phyloP scores from a whole-genome alignment of 1,140 invertebrate genomes.

The Andricus grossulariae region DNA sequence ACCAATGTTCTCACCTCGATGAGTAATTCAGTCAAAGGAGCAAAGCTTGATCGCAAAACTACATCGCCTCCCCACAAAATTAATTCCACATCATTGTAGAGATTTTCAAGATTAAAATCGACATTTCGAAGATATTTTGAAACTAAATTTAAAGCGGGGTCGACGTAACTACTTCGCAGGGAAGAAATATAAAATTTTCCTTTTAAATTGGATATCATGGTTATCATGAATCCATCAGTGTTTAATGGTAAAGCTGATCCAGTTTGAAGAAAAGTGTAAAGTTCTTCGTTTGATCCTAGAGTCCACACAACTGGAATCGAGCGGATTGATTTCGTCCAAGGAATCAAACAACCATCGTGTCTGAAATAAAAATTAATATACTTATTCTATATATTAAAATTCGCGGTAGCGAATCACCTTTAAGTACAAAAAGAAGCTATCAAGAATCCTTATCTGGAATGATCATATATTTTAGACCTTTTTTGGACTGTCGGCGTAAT shows the following conservation, averaged over 20 bases:
- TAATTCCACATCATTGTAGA: slow-evolving; percentile 67
- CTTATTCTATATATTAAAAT: not conserved
- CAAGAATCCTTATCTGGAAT: too few relatives aligned
- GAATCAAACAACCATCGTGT: slow-evolving; percentile 71
- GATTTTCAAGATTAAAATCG: slow-evolving; percentile 55
- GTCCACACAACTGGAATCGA: slow-evolving; percentile 71
- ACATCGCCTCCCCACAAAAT: slow-evolving; percentile 68
- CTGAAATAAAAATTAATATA: slow-evolving; percentile 53
- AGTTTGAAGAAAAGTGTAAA: slow-evolving; percentile 67
- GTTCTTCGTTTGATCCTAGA: slow-evolving; percentile 64
- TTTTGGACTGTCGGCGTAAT: too few relatives aligned
- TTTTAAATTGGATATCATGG: slow-evolving; percentile 59
- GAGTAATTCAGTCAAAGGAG: slow-evolving; percentile 63
- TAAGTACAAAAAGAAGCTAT: too few relatives aligned
- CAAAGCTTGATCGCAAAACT: slow-evolving; percentile 65
- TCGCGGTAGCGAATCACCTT: too few relatives aligned
- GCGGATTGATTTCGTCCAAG: slow-evolving; percentile 60
- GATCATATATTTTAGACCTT: too few relatives aligned
- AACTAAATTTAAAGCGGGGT: slow-evolving; percentile 55
- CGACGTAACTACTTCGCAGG: slow-evolving; percentile 60
- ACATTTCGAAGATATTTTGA: slow-evolving; percentile 54
- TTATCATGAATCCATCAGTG: slow-evolving; percentile 59
- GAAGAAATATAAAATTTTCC: slow-evolving; percentile 56
- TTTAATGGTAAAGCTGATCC: slow-evolving; percentile 66
- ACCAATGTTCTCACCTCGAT: slow-evolving; percentile 56